Percentiles rank a stretch among this genome's conserved stretches.
phyloP scores from a whole-genome alignment of 2,888 invertebrate species.

The Matsumyia berberina region DNA sequence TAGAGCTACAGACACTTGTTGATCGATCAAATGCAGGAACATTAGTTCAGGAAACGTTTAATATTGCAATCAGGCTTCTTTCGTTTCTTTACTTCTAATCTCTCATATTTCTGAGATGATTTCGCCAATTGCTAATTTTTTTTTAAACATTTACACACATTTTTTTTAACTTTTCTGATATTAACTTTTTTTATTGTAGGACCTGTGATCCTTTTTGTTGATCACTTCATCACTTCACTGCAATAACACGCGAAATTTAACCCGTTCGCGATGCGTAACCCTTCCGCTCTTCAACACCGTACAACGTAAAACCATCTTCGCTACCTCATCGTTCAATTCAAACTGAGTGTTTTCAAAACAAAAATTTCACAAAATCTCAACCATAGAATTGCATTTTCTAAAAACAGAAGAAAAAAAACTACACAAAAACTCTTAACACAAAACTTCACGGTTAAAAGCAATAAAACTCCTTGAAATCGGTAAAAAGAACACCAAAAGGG shows the following conservation, averaged over 20 bases:
- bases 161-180: too few species aligned
- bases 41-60: too few species aligned
- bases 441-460: constrained; percentile 62
- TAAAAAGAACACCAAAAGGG: constrained; percentile 79
- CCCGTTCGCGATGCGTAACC: constrained; percentile 57
- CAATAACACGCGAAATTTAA: constrained; percentile 18
- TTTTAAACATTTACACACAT: too few species aligned
- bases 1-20: too few species aligned
- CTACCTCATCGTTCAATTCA: constrained; percentile 80
- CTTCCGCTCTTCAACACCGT: constrained; percentile 26
- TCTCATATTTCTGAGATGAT: too few species aligned
- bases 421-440: constrained; percentile 35
- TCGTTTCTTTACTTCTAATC: too few species aligned
- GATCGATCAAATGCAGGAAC: too few species aligned
- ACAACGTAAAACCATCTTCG: constrained; percentile 78
- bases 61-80: too few species aligned
- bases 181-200: too few species aligned
- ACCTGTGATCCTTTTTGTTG: neutral
- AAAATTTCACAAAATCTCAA: constrained; percentile 69
- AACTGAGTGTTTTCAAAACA: constrained; percentile 83
- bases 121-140: too few species aligned
- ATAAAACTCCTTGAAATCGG: constrained; percentile 66
- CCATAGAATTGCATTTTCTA: constrained; percentile 66
- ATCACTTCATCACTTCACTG: constrained; percentile 14
- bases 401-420: constrained; percentile 56